These are phyloP conservation scores for Axis porcinus DNA, from an alignment of 2,113 vertebrate species.

Conservation along the genomic window DNA sequence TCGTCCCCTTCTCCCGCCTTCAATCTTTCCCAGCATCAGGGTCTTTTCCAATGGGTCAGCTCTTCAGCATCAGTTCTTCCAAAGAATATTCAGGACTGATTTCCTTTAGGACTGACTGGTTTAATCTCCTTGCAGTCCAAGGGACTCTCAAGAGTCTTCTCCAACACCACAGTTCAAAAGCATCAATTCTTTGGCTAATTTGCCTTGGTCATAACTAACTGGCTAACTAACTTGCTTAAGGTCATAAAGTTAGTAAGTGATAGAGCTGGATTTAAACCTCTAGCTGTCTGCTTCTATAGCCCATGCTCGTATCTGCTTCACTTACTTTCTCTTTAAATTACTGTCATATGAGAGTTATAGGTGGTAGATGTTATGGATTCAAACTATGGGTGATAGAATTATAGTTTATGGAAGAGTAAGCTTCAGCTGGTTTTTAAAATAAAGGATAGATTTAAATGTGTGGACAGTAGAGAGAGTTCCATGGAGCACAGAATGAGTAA, in stretches of 20 bases:
- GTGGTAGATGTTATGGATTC: not conserved
- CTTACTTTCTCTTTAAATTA: conserved; percentile 2
- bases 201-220: not conserved
- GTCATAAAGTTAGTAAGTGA: not conserved
- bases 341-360: not conserved
- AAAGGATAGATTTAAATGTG: not conserved
- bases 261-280: not conserved
- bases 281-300: not conserved
- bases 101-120: not conserved
- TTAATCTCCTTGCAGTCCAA: not conserved
- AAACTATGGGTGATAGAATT: not conserved
- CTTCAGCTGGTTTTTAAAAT: conserved; percentile 22
- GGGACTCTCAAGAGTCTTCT: not conserved
- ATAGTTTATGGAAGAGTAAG: not conserved
- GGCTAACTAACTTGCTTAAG: not conserved
- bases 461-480: not conserved
- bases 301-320: not conserved
- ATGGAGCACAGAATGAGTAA: not conserved
- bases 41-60: not conserved
- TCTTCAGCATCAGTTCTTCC: not conserved
- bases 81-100: not conserved
- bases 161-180: not conserved
- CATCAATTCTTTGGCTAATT: not conserved
- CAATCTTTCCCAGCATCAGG: not conserved
- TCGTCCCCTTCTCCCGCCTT: not conserved